Base-by-base conservation (phyloP, 2,113 vertebrate species). In the Rhabdornis inornatus region DNA sequence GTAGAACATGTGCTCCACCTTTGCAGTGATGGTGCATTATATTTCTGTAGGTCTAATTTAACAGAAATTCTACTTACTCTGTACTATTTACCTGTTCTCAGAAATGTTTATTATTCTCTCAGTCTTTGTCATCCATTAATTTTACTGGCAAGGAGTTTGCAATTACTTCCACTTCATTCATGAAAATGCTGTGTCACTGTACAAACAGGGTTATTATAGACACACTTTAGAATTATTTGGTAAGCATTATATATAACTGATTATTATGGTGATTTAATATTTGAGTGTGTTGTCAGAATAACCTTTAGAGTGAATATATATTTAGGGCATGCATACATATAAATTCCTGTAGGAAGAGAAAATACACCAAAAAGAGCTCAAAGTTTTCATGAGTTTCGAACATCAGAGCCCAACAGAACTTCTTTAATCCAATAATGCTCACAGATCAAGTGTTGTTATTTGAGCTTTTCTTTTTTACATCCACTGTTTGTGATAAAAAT, bases 221-320 rank as follows among this genome's bases (percentile, higher is more conserved):
- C 82, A 92, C 37, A 85, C 33, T 91, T 24, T 35, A 63, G 89
- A 87, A 87, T 45, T 57, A 52, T 76, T n/a, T 56, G 19, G 18
- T 20, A 75, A 94, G 40, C 52, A 75, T 85, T 90, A 83, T 47
- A 77, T 53, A 16, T 12, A 84, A 94, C 15, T 68, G 77, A 96
- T 80, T 50, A 39, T 76, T 83, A 84, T 31, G 33, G 59, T 79
- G 56, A 96, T 92, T 95, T 89, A 72, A 82, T 77, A 77, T 71
- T 94, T 94, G 91, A 92, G 55, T 39, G 47, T 49, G 16, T 63
- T 92, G 24, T 84, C 71, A 90, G 56, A 79, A 68, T 31, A 70
- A 25, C 65, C 42, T 92, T 92, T 42, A 72, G 24, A 47, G 11
- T 49, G 49, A 45, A 70, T 78, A 68, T 16, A 30, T 78, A 74